These are phyloP conservation scores for Anser cygnoides DNA, from an alignment of 2,113 vertebrate genomes.

Conservation along the genomic window DNA sequence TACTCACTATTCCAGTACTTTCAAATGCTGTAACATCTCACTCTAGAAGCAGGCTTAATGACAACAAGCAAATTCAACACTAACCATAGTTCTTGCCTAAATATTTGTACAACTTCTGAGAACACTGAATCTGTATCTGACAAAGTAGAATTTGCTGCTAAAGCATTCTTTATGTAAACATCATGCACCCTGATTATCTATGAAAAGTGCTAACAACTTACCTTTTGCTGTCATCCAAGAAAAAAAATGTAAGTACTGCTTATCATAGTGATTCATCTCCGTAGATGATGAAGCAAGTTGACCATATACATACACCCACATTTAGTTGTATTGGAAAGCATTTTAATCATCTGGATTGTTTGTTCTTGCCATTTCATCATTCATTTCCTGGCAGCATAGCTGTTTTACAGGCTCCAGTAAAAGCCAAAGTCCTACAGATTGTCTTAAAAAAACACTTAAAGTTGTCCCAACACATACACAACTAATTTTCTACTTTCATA, in stretches of 20 bases:
- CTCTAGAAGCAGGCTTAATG: neutral
- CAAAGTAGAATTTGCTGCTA: neutral
- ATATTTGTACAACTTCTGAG: neutral
- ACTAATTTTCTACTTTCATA: neutral
- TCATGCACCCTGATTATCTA: neutral
- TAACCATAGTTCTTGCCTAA: neutral
- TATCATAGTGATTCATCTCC: slow-evolving; percentile 6
- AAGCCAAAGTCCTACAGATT: neutral
- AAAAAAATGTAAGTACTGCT: neutral
- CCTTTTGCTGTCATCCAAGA: neutral
- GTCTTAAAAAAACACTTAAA: neutral
- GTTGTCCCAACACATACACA: neutral
- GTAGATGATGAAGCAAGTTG: neutral
- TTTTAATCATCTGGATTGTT: slow-evolving; percentile 44
- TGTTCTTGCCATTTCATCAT: slow-evolving; percentile 7
- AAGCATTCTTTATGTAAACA: neutral
- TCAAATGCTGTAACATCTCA: neutral
- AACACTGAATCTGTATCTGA: neutral
- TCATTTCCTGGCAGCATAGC: neutral
- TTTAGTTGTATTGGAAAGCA: slow-evolving; percentile 36
- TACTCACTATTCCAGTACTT: neutral
- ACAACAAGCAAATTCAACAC: neutral
- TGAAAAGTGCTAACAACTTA: neutral
- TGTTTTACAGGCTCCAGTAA: neutral
- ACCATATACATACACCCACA: neutral